Base-by-base conservation (phyloP, 2,113 vertebrate species). In the Hippocampus barbouri region DNA sequence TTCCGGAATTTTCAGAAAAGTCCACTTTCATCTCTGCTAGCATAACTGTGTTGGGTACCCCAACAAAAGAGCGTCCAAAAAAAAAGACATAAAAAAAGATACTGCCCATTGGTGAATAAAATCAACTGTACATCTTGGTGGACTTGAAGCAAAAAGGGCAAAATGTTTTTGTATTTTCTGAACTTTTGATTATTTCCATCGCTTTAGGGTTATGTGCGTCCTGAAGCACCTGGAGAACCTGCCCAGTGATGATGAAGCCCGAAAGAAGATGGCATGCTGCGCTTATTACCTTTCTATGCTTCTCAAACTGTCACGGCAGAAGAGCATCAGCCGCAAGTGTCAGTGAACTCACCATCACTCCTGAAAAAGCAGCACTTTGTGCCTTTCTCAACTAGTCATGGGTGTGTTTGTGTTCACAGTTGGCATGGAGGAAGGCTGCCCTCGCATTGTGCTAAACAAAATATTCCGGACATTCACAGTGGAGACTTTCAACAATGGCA, bases 281-380 rank as follows among this genome's bases (percentile, higher is more conserved):
- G 80, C 94, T 49, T 98, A 93, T 92, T 98, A 95, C 74, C 86
- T 98, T 60, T 91, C 94, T 18, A 80, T 89, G 40, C 94, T 99
- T 23, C 76, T 98, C 71, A 95, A 86, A 82, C 87, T 96, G 75
- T 88, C 89, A 25, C 82, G 74, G 2, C 83, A 92, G 78, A 95
- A 79, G 76, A 82, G 73, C 49, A 79, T 96, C 66, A 89, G 78
- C 70, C 91, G 86, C 51, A 98, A 95, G 81, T 77, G 97, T 99
- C 89, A 96, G 95, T 84, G 7, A 6, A 27, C 21, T 34, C 21
- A 12, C 21, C 16, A n/a, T 51, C 47, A 51, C 27, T 21, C 51
- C 2, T 51, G 47, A 51, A 16, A 68, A 51, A n/a, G 16, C 11
- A 7, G 51, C 25, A n/a, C 4, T 30, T 49, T 67, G 38, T 41